Conservation (phyloP, 2,113 vertebrate species). For the Garra rufa region DNA sequence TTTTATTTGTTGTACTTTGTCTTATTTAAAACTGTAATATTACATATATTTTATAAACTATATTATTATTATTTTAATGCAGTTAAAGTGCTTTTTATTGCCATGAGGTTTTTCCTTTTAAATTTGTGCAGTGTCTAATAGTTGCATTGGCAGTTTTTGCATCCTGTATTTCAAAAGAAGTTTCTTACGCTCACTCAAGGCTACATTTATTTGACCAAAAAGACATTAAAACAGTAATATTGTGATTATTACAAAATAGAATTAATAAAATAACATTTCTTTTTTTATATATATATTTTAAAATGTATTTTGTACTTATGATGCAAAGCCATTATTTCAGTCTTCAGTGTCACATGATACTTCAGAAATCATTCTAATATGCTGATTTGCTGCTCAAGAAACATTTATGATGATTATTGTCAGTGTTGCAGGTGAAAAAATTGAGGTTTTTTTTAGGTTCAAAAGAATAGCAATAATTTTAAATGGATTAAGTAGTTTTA, state of each 20-base stretch:
- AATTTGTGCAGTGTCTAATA: neutral
- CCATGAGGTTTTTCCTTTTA: neutral
- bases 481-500: no score
- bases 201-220: neutral
- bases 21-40: no score
- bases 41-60: no score
- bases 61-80: no score
- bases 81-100: neutral
- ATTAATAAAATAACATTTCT: neutral
- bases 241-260: neutral
- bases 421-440: no score
- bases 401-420: neutral
- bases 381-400: neutral
- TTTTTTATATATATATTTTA: neutral
- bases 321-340: neutral
- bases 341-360: neutral
- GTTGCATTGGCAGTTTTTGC: neutral
- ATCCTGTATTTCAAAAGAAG: neutral
- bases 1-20: no score
- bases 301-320: neutral
- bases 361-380: neutral
- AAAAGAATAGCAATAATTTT: no score
- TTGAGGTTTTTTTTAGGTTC: no score
- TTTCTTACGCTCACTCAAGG: neutral
- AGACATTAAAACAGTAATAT: neutral